A percentile compares a stretch with the other conserved stretches of the same genome.
These are phyloP conservation scores for Gryllus bimaculatus DNA, from an alignment of 1,140 invertebrate species.

Conservation along the genomic window DNA sequence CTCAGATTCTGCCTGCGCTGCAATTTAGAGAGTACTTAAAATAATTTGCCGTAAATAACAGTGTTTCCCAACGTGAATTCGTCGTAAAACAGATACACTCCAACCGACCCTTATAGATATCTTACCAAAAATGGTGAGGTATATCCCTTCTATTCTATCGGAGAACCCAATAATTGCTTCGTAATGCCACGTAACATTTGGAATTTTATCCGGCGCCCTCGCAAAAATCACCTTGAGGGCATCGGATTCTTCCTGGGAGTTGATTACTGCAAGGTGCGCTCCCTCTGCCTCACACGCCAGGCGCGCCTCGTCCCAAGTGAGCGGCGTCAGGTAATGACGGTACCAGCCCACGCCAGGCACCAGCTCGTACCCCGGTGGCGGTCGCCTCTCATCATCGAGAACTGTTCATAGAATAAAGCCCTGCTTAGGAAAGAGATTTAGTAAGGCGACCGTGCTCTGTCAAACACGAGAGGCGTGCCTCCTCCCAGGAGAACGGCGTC, in stretches of 20 bases:
- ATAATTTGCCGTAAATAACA: too few species aligned
- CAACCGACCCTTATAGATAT: too few species aligned
- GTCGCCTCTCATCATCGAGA: too few species aligned
- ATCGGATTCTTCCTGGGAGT: slow-evolving; percentile 9
- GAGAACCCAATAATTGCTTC: not conserved
- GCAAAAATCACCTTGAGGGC: not conserved
- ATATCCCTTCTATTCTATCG: not conserved
- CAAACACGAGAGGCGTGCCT: not conserved
- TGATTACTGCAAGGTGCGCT: slow-evolving; percentile 16
- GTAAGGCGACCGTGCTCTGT: slow-evolving; percentile 13
- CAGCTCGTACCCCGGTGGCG: slow-evolving; percentile 10
- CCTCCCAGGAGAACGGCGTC: slow-evolving; percentile 1
- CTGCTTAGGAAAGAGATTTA: too few species aligned
- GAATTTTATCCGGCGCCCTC: not conserved
- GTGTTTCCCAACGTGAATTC: too few species aligned
- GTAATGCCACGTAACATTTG: not conserved
- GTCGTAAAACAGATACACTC: too few species aligned
- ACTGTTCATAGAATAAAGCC: too few species aligned
- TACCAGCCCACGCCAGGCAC: slow-evolving; percentile 15
- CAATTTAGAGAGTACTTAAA: too few species aligned
- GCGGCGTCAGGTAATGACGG: not conserved
- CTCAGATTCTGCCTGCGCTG: too few species aligned
- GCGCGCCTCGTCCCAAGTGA: slow-evolving; percentile 10
- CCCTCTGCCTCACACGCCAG: slow-evolving; percentile 7
- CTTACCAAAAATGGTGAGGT: not conserved